These are phyloP conservation scores for Heliothis subflexa DNA, from an alignment of 1,140 invertebrate genomes.

Conservation along the genomic window DNA sequence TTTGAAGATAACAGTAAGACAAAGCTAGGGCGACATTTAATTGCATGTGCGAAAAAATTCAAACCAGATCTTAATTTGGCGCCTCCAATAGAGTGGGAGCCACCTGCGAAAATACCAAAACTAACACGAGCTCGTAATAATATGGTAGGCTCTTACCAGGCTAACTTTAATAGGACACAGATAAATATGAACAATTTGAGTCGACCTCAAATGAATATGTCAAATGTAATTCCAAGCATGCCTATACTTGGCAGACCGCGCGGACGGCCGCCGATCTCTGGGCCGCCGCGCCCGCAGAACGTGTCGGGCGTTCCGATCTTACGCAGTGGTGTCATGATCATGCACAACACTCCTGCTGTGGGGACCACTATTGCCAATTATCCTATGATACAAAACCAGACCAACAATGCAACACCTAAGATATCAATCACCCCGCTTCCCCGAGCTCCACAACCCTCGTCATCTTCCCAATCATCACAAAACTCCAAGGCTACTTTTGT, in stretches of 20 bases:
- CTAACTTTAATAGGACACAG: slow-evolving; percentile 72
- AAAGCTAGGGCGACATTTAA: slow-evolving; percentile 95
- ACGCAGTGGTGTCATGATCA: slow-evolving; percentile 81
- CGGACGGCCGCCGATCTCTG: slow-evolving; percentile 75
- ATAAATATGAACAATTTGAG: slow-evolving; percentile 71
- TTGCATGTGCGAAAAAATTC: slow-evolving; percentile 96
- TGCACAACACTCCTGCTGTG: slow-evolving; percentile 78
- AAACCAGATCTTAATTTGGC: slow-evolving; percentile 94
- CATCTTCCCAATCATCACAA: slow-evolving; percentile 79
- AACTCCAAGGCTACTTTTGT: slow-evolving; percentile 91
- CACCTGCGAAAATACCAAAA: slow-evolving; percentile 95
- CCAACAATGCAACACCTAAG: slow-evolving; percentile 88
- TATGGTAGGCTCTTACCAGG: slow-evolving; percentile 74
- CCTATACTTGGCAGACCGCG: slow-evolving; percentile 73
- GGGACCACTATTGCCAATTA: slow-evolving; percentile 79
- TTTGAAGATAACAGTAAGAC: slow-evolving; percentile 98
- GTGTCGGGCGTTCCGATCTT: slow-evolving; percentile 81
- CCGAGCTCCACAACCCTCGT: slow-evolving; percentile 87
- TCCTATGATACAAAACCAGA: slow-evolving; percentile 76
- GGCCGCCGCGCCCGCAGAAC: slow-evolving; percentile 64
- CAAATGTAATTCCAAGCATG: slow-evolving; percentile 65
- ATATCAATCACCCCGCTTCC: slow-evolving; percentile 97
- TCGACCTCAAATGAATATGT: slow-evolving; percentile 70
- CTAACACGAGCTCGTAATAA: slow-evolving; percentile 86
- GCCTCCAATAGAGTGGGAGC: slow-evolving; percentile 95